These are phyloP conservation scores for Calliphora vomitoria DNA, from an alignment of 2,888 invertebrate species.

Conservation along the genomic window DNA sequence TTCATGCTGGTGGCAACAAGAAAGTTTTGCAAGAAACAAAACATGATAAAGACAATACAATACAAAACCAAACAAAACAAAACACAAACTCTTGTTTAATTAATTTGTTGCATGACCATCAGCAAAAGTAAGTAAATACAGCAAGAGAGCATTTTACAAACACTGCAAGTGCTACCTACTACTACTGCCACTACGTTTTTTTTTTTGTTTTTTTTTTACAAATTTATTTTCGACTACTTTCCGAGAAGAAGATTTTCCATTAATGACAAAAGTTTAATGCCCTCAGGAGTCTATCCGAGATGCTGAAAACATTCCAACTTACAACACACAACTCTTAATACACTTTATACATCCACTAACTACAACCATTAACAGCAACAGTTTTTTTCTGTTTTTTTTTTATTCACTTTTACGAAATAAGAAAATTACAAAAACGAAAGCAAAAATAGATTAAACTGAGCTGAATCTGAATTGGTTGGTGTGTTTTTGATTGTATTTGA, in stretches of 20 bases:
- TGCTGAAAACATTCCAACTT: constrained; percentile 40
- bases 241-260: constrained; percentile 33
- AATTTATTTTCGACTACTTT: constrained; percentile 29
- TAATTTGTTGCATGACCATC: constrained; percentile 71
- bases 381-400: constrained; percentile 3
- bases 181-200: not conserved
- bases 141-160: constrained; percentile 20
- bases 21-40: constrained; percentile 52
- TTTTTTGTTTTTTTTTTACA: too few species aligned
- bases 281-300: constrained; percentile 53
- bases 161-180: not conserved
- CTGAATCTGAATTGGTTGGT: constrained; percentile 28
- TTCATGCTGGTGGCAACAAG: constrained; percentile 46
- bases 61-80: constrained; percentile 9
- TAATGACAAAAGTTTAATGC: constrained; percentile 73
- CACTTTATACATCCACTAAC: constrained; percentile 25
- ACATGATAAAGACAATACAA: constrained; percentile 23
- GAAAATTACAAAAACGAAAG: not conserved
- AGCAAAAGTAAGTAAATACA: constrained; percentile 49
- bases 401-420: not conserved
- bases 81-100: constrained; percentile 60
- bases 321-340: constrained; percentile 16
- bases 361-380: constrained; percentile 55
- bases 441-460: constrained; percentile 41
- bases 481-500: constrained; percentile 11